Conservation (phyloP, 1,140 invertebrate species). For the Temnothorax nylanderi region DNA sequence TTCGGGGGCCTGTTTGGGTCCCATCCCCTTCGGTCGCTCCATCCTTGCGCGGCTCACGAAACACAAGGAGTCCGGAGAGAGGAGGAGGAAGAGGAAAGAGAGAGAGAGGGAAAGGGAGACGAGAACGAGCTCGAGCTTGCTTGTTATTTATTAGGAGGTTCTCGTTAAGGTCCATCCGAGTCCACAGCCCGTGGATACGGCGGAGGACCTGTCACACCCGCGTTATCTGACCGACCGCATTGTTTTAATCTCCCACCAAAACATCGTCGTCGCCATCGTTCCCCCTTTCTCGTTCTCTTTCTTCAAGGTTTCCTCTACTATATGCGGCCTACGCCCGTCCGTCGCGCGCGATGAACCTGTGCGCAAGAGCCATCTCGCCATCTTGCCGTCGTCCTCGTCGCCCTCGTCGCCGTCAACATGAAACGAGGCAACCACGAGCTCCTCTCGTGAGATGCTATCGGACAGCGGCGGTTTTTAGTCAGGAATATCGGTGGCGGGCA, state of each 20-base stretch:
- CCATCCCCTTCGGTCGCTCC: slow-evolving; percentile 66
- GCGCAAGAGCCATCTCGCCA: slow-evolving; percentile 34
- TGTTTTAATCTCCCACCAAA: slow-evolving; percentile 79
- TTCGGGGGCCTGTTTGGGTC: slow-evolving; percentile 62
- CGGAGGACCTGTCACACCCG: slow-evolving; percentile 77
- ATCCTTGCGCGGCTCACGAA: slow-evolving; percentile 63
- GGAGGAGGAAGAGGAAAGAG: not conserved
- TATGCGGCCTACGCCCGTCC: slow-evolving; percentile 38
- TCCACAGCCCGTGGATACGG: slow-evolving; percentile 67
- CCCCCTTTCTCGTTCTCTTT: slow-evolving; percentile 30
- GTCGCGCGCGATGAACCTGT: slow-evolving; percentile 54
- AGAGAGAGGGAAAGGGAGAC: slow-evolving; percentile 40
- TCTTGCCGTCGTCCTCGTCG: slow-evolving; percentile 54
- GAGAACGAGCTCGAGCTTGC: slow-evolving; percentile 65
- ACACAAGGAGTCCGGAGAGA: slow-evolving; percentile 45
- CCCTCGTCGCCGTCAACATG: slow-evolving; percentile 47
- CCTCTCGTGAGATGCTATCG: slow-evolving; percentile 72
- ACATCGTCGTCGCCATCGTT: slow-evolving; percentile 24
- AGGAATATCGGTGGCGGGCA: slow-evolving; percentile 66
- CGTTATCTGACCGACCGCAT: slow-evolving; percentile 77
- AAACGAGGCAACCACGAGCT: slow-evolving; percentile 59
- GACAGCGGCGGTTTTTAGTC: slow-evolving; percentile 53
- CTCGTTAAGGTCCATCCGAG: slow-evolving; percentile 77
- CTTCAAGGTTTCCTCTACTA: slow-evolving; percentile 25
- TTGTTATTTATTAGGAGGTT: slow-evolving; percentile 82